These are phyloP conservation scores for Sminthopsis crassicaudata DNA, from an alignment of 2,113 vertebrate genomes.

Conservation along the genomic window DNA sequence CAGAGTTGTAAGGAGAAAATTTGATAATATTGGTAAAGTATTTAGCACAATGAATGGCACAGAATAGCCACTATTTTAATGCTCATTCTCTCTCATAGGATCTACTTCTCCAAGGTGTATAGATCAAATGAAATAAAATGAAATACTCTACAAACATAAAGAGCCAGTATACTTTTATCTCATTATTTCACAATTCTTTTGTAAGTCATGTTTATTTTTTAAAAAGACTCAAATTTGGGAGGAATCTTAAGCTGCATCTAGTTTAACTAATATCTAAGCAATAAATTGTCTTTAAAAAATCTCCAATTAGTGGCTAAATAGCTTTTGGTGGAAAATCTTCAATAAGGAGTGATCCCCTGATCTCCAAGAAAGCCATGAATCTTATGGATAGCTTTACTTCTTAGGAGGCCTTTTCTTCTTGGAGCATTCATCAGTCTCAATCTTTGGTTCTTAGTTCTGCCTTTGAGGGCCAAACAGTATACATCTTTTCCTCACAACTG, in stretches of 20 bases:
- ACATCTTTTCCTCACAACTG: neutral
- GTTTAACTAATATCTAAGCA: neutral
- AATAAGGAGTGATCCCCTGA: neutral
- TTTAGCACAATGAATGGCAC: neutral
- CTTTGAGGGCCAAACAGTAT: neutral
- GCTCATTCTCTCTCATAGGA: neutral
- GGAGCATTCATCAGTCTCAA: neutral
- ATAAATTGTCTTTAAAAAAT: neutral
- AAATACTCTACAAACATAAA: neutral
- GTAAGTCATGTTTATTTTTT: neutral
- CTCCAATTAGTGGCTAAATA: neutral
- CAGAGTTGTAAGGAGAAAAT: neutral
- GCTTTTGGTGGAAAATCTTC: neutral
- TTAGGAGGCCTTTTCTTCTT: neutral
- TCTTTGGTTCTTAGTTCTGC: neutral
- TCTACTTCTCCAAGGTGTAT: neutral
- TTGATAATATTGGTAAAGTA: neutral
- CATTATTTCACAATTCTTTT: neutral
- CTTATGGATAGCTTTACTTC: neutral
- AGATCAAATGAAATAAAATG: neutral
- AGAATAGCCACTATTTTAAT: neutral
- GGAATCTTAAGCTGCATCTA: neutral
- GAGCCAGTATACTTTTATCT: neutral
- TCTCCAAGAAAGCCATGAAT: neutral
- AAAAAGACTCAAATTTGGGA: neutral